These are phyloP conservation scores for Smutsia gigantea DNA, from an alignment of 2,797 vertebrate genomes.

Conservation along the genomic window DNA sequence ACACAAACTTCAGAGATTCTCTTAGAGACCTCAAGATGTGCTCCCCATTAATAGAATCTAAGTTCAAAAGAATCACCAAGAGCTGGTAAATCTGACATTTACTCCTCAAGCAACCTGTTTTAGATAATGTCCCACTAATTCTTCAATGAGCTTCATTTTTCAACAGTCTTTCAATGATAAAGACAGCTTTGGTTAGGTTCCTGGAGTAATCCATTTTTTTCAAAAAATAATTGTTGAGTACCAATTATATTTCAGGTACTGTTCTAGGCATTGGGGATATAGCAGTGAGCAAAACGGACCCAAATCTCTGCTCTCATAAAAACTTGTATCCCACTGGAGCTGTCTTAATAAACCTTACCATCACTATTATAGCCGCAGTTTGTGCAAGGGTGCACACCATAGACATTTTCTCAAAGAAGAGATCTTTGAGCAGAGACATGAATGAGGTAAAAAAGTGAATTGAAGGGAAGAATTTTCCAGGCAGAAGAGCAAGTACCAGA, in stretches of 20 bases:
- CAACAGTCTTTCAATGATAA: not conserved
- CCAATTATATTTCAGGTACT: not conserved
- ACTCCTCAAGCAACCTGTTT: slow-evolving; percentile 1
- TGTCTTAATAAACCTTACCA: not conserved
- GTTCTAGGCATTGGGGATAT: not conserved
- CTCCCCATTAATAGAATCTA: not conserved
- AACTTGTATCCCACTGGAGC: not conserved
- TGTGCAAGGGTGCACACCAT: not conserved
- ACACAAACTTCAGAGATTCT: not conserved
- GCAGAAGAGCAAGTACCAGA: not conserved
- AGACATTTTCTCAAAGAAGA: slow-evolving; percentile 10
- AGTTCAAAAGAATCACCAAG: slow-evolving; percentile 8
- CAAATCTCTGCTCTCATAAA: not conserved
- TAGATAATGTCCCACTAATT: not conserved
- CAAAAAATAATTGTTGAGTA: slow-evolving; percentile 30
- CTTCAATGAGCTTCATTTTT: slow-evolving; percentile 27
- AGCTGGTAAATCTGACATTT: slow-evolving; percentile 7
- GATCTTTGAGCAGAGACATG: not conserved
- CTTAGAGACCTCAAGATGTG: not conserved
- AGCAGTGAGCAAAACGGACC: not conserved
- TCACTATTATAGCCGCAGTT: not conserved
- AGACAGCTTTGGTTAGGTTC: not conserved
- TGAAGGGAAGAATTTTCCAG: not conserved
- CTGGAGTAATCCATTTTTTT: not conserved
- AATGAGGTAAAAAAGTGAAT: not conserved